phyloP scores from a whole-genome alignment of 2,888 invertebrate genomes.

The Nemurella pictetii region DNA sequence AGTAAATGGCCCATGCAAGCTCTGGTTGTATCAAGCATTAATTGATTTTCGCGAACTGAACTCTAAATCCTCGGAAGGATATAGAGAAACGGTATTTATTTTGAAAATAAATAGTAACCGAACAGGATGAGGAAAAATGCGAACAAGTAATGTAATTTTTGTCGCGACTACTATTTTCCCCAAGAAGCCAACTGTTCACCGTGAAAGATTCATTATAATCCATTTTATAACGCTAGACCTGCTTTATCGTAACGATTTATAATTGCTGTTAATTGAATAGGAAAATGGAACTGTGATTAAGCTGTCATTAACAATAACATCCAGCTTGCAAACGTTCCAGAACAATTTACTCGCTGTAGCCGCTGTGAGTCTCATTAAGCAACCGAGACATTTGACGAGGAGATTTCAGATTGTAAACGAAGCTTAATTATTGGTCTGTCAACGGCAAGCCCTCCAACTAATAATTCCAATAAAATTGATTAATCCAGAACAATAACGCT shows the following conservation, averaged over 20 bases:
- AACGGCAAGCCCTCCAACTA: not conserved
- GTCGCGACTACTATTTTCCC: too few relatives aligned
- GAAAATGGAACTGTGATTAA: not conserved
- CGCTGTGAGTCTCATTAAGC: not conserved
- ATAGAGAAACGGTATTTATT: too few relatives aligned
- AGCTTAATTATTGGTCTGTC: not conserved
- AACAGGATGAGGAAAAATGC: too few relatives aligned
- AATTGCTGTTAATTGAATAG: not conserved
- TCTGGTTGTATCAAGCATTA: too few relatives aligned
- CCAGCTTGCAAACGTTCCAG: not conserved
- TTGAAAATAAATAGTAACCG: too few relatives aligned
- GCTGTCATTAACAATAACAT: not conserved
- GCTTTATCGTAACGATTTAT: not conserved
- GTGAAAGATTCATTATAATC: not conserved
- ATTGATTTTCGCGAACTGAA: too few relatives aligned
- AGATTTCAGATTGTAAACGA: not conserved
- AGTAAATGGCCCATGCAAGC: not conserved
- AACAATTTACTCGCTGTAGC: not conserved
- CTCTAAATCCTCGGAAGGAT: too few relatives aligned
- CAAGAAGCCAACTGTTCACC: too few relatives aligned
- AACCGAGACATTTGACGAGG: not conserved
- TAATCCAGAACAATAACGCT: not conserved
- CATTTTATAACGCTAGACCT: not conserved
- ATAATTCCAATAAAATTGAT: not conserved
- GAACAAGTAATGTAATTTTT: too few relatives aligned